phyloP scores from a whole-genome alignment of 1,140 invertebrate genomes.

The Halictus rubicundus region DNA sequence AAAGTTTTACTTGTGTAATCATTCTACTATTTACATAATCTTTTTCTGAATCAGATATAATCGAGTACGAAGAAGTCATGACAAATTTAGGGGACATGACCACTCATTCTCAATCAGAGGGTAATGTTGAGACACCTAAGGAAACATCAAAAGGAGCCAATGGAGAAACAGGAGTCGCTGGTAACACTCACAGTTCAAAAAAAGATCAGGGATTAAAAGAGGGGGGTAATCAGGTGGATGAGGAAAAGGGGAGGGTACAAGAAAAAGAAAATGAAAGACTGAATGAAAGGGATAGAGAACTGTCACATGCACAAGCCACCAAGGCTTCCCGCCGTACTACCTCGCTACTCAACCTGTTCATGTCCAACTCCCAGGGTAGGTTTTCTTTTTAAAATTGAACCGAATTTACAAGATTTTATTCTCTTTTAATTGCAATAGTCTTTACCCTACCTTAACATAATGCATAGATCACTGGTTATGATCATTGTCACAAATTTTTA shows the following conservation, averaged over 20 bases:
- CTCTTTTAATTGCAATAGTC: conserved; percentile 52
- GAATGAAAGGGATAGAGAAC: conserved; percentile 75
- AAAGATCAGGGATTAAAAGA: conserved; percentile 76
- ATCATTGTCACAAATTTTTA: background rate
- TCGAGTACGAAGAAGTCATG: conserved; percentile 82
- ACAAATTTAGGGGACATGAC: conserved; percentile 76
- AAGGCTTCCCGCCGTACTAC: conserved; percentile 95
- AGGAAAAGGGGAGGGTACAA: conserved; percentile 71
- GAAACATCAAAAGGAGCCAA: conserved; percentile 77
- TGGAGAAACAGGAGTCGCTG: conserved; percentile 79
- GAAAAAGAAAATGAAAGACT: conserved; percentile 73
- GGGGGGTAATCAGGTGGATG: conserved; percentile 71
- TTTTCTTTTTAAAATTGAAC: conserved; percentile 69
- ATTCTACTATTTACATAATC: background rate
- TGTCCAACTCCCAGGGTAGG: conserved; percentile 95
- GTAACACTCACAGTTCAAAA: conserved; percentile 78
- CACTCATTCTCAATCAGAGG: conserved; percentile 66
- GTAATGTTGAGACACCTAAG: conserved; percentile 66
- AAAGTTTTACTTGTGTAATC: background rate
- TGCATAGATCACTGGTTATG: conserved; percentile 15
- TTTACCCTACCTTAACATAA: conserved; percentile 46
- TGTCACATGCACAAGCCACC: conserved; percentile 76
- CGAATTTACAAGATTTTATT: conserved; percentile 44
- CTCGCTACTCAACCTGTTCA: conserved; percentile 96
- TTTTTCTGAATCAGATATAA: conserved; percentile 67